Conservation (phyloP, 35 echinoderm and acorn worm genomes). For the Acanthaster planci region DNA sequence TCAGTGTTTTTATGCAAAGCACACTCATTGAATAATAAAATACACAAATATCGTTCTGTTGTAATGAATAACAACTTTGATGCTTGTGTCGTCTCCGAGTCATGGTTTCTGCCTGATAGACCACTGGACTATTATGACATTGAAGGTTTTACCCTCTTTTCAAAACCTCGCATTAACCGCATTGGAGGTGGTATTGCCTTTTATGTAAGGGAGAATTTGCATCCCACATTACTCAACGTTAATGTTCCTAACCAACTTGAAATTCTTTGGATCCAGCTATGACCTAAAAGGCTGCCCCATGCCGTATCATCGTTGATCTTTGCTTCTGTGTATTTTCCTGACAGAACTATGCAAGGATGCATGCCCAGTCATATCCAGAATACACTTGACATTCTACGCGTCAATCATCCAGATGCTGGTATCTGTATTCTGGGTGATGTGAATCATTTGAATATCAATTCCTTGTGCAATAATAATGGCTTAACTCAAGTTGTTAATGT, state of each 20-base stretch:
- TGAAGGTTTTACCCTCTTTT: conserved; percentile 12
- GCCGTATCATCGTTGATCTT: conserved; percentile 1
- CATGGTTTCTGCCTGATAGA: conserved; percentile 18
- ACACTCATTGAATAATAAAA: neutral
- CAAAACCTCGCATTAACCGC: neutral
- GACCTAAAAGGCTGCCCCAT: neutral
- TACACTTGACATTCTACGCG: neutral
- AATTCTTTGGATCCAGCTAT: neutral
- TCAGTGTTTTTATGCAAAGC: neutral
- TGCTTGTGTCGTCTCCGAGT: conserved; percentile 11
- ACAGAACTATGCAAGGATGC: neutral
- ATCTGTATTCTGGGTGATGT: conserved; percentile 48
- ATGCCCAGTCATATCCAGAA: conserved; percentile 27
- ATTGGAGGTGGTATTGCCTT: conserved; percentile 11
- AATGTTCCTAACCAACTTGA: neutral
- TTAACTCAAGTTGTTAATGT: conserved; percentile 35
- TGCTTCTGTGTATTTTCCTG: neutral
- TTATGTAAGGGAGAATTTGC: neutral
- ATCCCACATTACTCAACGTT: neutral
- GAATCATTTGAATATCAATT: conserved; percentile 29
- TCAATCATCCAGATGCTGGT: conserved; percentile 40
- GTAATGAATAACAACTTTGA: conserved; percentile 15
- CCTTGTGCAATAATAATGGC: conserved; percentile 6
- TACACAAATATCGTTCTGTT: conserved; percentile 18
- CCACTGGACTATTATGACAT: neutral